A percentile compares a stretch with the other conserved stretches of the same genome.
Conservation (phyloP, 2,113 vertebrate genomes). For the Salvelinus alpinus region DNA sequence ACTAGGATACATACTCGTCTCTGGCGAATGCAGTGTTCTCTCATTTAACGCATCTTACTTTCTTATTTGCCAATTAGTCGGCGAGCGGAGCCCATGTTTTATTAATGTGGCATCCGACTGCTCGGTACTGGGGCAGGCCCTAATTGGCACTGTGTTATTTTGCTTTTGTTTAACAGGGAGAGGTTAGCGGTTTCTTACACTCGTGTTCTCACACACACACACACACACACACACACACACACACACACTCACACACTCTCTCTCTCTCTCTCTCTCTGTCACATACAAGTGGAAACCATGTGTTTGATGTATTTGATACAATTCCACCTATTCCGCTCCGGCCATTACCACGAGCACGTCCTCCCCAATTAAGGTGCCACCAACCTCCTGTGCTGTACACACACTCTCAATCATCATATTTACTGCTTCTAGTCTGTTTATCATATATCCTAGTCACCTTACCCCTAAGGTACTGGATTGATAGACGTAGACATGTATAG, state of each 20-base stretch:
- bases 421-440: no score
- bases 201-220: not conserved
- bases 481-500: no score
- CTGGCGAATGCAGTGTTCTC: constrained; percentile 72
- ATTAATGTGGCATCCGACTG: constrained; percentile 83
- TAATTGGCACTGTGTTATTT: constrained; percentile 75
- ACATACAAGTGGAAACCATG: not conserved
- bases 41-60: constrained; percentile 83
- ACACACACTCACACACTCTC: not conserved
- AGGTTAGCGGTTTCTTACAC: constrained; percentile 55
- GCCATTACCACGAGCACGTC: no score
- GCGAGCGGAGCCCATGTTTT: constrained; percentile 85
- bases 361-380: no score
- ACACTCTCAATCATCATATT: no score
- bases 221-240: not conserved
- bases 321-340: no score
- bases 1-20: constrained; percentile 74
- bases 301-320: not conserved
- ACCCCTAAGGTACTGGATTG: no score
- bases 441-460: no score
- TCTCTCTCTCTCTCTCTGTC: no score
- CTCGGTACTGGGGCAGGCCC: constrained; percentile 55
- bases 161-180: constrained; percentile 73
- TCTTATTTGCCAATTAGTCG: constrained; percentile 98
- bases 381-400: no score